A percentile compares a stretch with the other conserved stretches of the same genome.
Conservation (phyloP, 2,888 invertebrate genomes). For the Mimumesa dahlbomi region DNA sequence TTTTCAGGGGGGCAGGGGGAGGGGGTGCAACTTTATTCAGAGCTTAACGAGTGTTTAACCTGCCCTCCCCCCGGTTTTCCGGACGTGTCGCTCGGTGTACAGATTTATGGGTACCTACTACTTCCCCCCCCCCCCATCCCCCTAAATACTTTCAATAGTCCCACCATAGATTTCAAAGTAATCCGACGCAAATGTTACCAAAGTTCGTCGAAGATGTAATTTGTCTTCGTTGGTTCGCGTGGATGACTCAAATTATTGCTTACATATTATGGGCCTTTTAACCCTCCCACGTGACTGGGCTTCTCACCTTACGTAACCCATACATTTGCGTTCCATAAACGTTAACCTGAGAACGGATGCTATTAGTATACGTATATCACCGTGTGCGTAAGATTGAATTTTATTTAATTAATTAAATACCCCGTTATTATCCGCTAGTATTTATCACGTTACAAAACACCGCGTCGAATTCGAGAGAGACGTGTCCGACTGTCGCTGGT, state of each 20-base stretch:
- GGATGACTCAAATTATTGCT: no score
- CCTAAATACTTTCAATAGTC: no score
- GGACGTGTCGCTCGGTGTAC: slow-evolving; percentile 12
- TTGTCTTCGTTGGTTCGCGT: not conserved
- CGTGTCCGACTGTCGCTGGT: no score
- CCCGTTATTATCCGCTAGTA: no score
- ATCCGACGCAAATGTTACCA: no score
- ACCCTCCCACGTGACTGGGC: slow-evolving; percentile 11
- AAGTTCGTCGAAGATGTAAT: slow-evolving; percentile 15
- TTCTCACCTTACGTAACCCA: slow-evolving; percentile 33
- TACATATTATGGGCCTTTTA: slow-evolving; percentile 41
- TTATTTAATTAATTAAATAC: no score
- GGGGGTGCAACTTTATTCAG: not conserved
- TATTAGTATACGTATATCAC: no score
- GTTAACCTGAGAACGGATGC: not conserved
- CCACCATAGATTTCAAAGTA: no score
- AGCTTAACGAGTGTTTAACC: not conserved
- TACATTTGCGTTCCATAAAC: slow-evolving; percentile 25
- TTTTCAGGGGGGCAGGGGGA: slow-evolving; percentile 4
- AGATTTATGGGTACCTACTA: slow-evolving; percentile 33
- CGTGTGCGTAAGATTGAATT: no score
- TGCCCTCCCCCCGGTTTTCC: slow-evolving; percentile 8
- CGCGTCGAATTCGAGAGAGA: no score
- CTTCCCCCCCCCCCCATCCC: slow-evolving; percentile 6
- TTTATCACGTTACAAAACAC: no score